phyloP scores from a whole-genome alignment of 2,888 invertebrate species.

The Anodontia alba region DNA sequence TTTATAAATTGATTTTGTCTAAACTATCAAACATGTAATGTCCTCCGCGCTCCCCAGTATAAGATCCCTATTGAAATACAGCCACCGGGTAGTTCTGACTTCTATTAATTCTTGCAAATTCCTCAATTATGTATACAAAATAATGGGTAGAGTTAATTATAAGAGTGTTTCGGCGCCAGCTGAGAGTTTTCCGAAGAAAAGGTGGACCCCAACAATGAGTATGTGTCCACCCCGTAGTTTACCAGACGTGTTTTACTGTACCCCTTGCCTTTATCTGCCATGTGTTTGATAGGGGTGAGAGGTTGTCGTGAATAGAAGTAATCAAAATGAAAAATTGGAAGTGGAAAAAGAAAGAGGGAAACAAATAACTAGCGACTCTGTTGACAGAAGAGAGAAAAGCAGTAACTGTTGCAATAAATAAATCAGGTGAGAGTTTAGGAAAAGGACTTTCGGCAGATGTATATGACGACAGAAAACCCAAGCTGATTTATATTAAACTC shows the following conservation, averaged over 20 bases:
- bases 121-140: conserved; percentile 30
- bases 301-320: not conserved
- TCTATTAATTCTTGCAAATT: conserved; percentile 41
- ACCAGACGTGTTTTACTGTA: conserved; percentile 24
- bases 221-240: conserved; percentile 28
- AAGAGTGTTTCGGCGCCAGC: conserved; percentile 38
- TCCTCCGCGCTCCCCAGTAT: conserved; percentile 35
- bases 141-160: conserved; percentile 36
- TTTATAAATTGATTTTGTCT: conserved; percentile 65
- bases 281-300: not conserved
- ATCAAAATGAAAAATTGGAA: conserved; percentile 5
- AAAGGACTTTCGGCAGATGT: not conserved
- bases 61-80: conserved; percentile 39
- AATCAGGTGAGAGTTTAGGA: not conserved
- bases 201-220: not conserved
- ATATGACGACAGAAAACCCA: not conserved
- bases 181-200: conserved; percentile 16
- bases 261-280: conserved; percentile 17
- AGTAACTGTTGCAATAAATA: not conserved
- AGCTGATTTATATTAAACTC: no score
- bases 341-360: not conserved
- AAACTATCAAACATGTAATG: conserved; percentile 46
- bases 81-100: conserved; percentile 17
- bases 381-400: not conserved
- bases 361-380: not conserved